Evolutionary conservation across 2,113 vertebrate species (phyloP).

Genomic region (Chaenocephalus aceratus): DNA sequence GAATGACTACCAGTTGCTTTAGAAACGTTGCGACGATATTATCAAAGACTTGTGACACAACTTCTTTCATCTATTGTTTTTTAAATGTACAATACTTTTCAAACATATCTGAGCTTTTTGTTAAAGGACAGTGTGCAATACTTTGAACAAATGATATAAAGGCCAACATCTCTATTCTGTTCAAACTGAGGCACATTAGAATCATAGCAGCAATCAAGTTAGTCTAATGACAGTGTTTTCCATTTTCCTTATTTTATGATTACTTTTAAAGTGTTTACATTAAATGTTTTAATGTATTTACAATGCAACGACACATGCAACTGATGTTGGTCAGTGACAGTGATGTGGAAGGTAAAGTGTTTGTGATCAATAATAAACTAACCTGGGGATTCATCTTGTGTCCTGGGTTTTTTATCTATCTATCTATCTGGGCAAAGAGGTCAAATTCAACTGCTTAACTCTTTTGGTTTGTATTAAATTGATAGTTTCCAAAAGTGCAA

Average conservation of each 20-base stretch:
- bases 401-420: background rate
- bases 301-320: background rate
- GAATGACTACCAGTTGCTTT: background rate
- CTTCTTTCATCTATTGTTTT: background rate
- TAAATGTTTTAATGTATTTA: background rate
- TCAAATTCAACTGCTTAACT: background rate
- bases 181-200: background rate
- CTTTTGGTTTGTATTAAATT: background rate
- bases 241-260: background rate
- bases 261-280: background rate
- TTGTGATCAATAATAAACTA: conserved; percentile 48
- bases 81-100: no score
- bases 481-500: background rate
- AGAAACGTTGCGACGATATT: background rate
- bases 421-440: background rate
- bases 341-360: conserved; percentile 37
- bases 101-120: conserved; percentile 3
- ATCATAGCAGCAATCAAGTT: background rate
- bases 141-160: background rate
- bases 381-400: conserved; percentile 2
- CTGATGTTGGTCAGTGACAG: conserved; percentile 11
- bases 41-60: background rate
- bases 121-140: background rate
- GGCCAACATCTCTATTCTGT: background rate
- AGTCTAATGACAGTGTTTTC: background rate